Base-by-base conservation (phyloP, 2,113 vertebrate species). In the Argyrosomus japonicus region DNA sequence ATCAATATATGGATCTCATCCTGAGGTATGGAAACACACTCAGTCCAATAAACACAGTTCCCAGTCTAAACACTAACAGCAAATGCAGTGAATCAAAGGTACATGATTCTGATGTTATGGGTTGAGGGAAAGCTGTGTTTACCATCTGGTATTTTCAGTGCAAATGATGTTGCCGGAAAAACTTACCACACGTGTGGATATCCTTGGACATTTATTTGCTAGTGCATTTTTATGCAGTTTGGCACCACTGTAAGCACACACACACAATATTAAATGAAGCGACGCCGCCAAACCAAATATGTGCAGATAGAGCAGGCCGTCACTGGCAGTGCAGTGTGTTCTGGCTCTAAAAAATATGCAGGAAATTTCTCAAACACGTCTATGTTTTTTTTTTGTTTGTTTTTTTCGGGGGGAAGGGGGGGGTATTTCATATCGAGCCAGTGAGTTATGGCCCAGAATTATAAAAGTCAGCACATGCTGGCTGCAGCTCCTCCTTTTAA, bases 251-350 rank as follows among this genome's bases (percentile, higher is more conserved):
- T 43, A 62, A 45, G 17, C 4, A 27, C 7, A 56, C 67, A 56
- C 60, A 56, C 47, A 70, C 18, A 18, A 23, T 71, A 56, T 45
- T 81, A 81, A 73, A 85, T 69, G 23, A 65, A 84, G 40, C 12
- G 0, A 61, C 79, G 43, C 68, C 17, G 57, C 64, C 80, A 77
- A 78, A 53, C 65, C 78, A 88, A 87, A 88, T 81, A 86, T 57
- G 50, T 74, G 50, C 69, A 69, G 45, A 51, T 71, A 40, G 64
- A 77, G 36, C 48, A 43, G 43, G 23, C 29, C 4, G 43, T 74
- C 57, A 84, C 73, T 82, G 76, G 36, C 58, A 51, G 69, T 63
- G 69, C 76, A 14, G 72, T 65, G 36, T 54, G 64, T 79, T 81
- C 63, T 62, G 29, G 47, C 45, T 27, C 63, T 77, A 54, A 68